phyloP scores from a whole-genome alignment of 2,797 vertebrate species.

The Poeciliopsis infans region DNA sequence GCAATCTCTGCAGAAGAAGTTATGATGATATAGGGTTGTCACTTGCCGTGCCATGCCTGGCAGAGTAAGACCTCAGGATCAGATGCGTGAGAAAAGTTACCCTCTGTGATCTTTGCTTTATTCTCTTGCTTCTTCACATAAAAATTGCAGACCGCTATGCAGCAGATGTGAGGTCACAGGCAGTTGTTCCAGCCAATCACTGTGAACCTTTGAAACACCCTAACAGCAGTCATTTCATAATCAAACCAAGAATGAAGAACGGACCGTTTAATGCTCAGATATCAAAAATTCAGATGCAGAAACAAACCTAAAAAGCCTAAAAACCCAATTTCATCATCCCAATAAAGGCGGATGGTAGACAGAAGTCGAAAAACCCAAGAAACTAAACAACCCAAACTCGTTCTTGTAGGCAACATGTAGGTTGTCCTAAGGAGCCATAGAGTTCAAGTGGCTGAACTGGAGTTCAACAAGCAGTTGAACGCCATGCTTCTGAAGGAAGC shows the following conservation, averaged over 20 bases:
- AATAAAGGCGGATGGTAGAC: no score
- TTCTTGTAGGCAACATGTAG: no score
- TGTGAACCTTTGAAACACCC: neutral
- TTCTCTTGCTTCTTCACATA: conserved; percentile 17
- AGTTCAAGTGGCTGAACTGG: no score
- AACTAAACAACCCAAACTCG: no score
- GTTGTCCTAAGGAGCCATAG: no score
- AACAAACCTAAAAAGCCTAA: neutral
- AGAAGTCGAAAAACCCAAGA: no score
- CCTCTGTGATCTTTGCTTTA: conserved; percentile 2
- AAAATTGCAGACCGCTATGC: conserved; percentile 1
- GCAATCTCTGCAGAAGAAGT: conserved; percentile 19
- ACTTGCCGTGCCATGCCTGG: conserved; percentile 38
- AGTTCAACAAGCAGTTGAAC: no score
- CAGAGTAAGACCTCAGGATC: conserved; percentile 39
- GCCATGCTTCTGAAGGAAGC: no score
- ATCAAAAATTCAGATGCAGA: neutral
- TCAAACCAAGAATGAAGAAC: neutral
- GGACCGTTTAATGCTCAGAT: neutral
- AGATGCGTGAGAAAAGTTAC: conserved; percentile 15
- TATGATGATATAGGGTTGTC: conserved; percentile 29
- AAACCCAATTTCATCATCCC: neutral
- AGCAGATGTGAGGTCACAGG: conserved; percentile 6
- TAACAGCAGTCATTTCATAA: neutral
- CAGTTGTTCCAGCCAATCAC: conserved; percentile 1